Evolutionary conservation across 2,888 invertebrate species (phyloP).

Genomic region (Cryptocephalus primarius): DNA sequence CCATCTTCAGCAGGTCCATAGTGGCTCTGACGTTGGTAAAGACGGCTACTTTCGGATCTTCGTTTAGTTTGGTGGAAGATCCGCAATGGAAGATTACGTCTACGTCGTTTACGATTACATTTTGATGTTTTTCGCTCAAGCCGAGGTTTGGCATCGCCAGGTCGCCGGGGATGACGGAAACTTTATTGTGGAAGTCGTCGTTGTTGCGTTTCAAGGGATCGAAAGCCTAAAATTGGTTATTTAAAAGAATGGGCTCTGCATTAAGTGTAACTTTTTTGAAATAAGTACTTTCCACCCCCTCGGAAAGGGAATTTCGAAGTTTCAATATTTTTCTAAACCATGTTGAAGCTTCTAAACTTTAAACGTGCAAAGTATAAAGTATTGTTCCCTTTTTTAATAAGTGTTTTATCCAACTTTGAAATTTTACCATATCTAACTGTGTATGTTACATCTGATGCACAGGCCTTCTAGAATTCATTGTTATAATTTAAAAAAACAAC

Average conservation of each 20-base stretch:
- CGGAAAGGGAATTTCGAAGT: no score
- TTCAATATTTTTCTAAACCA: no score
- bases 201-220: conserved; percentile 39
- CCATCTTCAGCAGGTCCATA: conserved; percentile 50
- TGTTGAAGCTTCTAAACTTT: no score
- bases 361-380: no score
- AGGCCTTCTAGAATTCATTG: no score
- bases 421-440: no score
- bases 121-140: conserved; percentile 40
- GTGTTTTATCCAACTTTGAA: no score
- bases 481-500: no score
- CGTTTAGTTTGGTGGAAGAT: conserved; percentile 63
- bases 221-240: conserved; percentile 40
- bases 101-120: conserved; percentile 41
- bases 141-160: conserved; percentile 42
- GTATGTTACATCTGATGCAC: no score
- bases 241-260: background rate
- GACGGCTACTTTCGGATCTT: conserved; percentile 52
- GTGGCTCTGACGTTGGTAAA: conserved; percentile 59
- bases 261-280: no score
- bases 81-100: conserved; percentile 62
- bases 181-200: conserved; percentile 43
- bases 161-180: conserved; percentile 47
- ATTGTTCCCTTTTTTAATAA: no score
- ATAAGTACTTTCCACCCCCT: no score